Evolutionary conservation across 2,113 vertebrate species (phyloP), one percentile per base, ranked within the genome.

Genomic region (Felis catus): DNA sequence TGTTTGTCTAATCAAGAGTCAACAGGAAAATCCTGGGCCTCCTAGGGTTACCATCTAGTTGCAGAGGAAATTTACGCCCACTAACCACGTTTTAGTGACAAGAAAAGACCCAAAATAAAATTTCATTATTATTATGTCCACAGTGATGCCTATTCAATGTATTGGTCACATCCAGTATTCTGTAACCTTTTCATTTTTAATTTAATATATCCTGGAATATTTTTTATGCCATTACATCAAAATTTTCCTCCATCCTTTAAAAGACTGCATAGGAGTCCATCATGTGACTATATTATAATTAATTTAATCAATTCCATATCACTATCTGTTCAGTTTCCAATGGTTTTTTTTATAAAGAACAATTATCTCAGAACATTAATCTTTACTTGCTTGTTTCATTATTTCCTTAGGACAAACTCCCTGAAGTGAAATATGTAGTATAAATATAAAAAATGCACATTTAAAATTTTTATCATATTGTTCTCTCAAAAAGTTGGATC

Each of bases 401-500:
- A 41, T 79, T 95, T 96, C 63, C 21, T 93, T 89, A 79, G 33
- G 29, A 89, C 45, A 68, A 89, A 78, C 45, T 87, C 36, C 16
- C 13, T 63, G 29, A 87, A 93, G 4, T 82, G 23, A 89, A 97
- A 83, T 66, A 94, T 94, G 21, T 90, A 41, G 16, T 58, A 79
- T 39, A 19, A 66, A 88, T 1, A 45, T 41, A 74, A 63, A 92
- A 82, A 45, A 18, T 21, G 13, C 6, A 81, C 8, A 27, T 81
- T 94, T 78, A 78, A 81, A 94, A 66, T 51, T 95, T 87, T 91
- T 45, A 88, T 66, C 53, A 27, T 55, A 80, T 25, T 90, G 4
- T 90, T n/a, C 31, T 85, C n/a, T 92, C 39, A 81, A 53, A 95
- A 90, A 81, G 23, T 90, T 93, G 71, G 48, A 80, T 97, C 25